These are phyloP conservation scores for Glaucopsyche alexis DNA, from an alignment of 2,888 invertebrate genomes.

Conservation along the genomic window DNA sequence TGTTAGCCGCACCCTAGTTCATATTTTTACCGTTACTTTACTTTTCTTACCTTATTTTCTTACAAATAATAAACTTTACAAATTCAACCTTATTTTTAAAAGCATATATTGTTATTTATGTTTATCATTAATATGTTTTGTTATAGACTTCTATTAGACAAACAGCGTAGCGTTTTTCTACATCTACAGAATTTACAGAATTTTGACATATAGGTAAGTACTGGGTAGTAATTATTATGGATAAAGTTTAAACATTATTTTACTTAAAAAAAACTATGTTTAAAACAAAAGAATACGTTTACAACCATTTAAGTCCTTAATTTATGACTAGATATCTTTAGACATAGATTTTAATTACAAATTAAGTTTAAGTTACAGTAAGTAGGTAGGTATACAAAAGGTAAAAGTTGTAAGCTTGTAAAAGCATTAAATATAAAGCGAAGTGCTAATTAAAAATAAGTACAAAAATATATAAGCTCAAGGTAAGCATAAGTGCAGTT, in stretches of 20 bases:
- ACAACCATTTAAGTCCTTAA: conserved; percentile 8
- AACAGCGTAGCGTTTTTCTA: neutral
- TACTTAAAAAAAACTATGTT: no score
- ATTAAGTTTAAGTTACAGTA: neutral
- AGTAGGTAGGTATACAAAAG: neutral
- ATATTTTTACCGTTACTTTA: neutral
- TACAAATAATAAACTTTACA: conserved; percentile 22
- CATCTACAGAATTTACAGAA: neutral
- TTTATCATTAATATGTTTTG: neutral
- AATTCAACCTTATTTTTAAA: conserved; percentile 16
- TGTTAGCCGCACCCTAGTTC: neutral
- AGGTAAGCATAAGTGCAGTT: neutral
- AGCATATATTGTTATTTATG: neutral
- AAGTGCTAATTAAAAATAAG: conserved; percentile 1
- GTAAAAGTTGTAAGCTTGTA: neutral
- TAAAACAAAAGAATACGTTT: neutral
- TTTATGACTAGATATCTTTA: neutral
- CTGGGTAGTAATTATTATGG: neutral
- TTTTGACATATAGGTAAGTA: neutral
- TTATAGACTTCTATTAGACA: neutral
- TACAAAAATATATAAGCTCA: conserved; percentile 21
- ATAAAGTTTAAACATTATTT: neutral
- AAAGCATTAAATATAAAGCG: conserved; percentile 19
- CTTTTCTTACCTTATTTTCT: neutral
- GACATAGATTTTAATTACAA: neutral